phyloP scores from a whole-genome alignment of 2,888 invertebrate genomes.

The Plemyria rubiginata region DNA sequence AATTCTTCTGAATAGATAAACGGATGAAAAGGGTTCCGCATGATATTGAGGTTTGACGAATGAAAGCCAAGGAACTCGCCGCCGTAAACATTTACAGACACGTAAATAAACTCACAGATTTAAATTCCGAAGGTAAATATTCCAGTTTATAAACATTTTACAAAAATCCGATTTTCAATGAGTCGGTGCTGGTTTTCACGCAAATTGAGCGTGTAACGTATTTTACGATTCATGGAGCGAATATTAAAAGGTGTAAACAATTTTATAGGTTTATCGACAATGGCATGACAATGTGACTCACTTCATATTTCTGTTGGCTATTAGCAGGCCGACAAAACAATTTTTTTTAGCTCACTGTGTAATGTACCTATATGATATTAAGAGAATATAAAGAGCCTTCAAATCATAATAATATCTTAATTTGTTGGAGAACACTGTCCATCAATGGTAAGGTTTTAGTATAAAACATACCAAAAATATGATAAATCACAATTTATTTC shows the following conservation, averaged over 20 bases:
- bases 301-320: conserved; percentile 5
- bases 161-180: conserved; percentile 16
- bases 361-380: too few species aligned
- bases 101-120: conserved; percentile 16
- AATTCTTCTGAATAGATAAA: conserved; percentile 71
- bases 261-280: conserved; percentile 27
- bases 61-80: conserved; percentile 51
- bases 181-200: conserved; percentile 8
- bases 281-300: conserved; percentile 15
- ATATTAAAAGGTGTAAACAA: conserved; percentile 34
- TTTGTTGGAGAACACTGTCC: too few species aligned
- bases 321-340: background rate
- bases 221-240: conserved; percentile 25
- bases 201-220: conserved; percentile 22
- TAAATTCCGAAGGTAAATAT: conserved; percentile 1
- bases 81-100: conserved; percentile 29
- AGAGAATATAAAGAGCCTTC: too few species aligned
- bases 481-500: too few species aligned
- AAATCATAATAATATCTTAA: too few species aligned
- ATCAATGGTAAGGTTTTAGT: too few species aligned
- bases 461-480: too few species aligned
- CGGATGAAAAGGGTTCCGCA: conserved; percentile 65
- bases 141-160: conserved; percentile 5
- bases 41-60: conserved; percentile 63
- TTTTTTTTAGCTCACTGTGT: background rate